These are phyloP conservation scores for Caiman crocodilus DNA, from an alignment of 2,797 vertebrate genomes.

Conservation along the genomic window DNA sequence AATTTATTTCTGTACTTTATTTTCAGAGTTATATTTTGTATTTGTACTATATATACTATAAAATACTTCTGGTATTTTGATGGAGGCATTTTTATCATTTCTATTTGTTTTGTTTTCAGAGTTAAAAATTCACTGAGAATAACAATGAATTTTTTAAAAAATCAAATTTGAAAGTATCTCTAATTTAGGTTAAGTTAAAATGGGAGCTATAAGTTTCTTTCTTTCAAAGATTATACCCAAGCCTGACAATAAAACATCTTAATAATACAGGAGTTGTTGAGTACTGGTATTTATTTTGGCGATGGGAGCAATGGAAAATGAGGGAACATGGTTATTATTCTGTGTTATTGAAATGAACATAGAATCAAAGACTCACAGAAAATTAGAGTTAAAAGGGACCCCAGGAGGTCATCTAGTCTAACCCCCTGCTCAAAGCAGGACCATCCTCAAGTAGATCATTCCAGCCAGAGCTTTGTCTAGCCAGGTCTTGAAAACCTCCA, in stretches of 20 bases:
- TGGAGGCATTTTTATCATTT: neutral
- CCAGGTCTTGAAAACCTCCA: too few species aligned
- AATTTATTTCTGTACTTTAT: neutral
- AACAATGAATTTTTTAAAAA: constrained; percentile 49
- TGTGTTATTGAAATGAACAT: neutral
- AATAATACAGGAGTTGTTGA: constrained; percentile 7
- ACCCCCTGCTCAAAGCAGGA: too few species aligned
- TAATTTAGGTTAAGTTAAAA: constrained; percentile 21
- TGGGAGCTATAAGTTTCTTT: constrained; percentile 16
- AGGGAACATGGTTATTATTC: constrained; percentile 36
- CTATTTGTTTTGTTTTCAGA: neutral
- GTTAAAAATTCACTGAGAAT: constrained; percentile 36
- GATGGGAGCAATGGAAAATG: constrained; percentile 24
- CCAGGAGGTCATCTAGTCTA: too few species aligned
- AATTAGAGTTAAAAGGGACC: too few species aligned
- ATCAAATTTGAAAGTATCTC: constrained; percentile 46
- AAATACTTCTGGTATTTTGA: neutral
- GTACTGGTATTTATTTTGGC: constrained; percentile 44
- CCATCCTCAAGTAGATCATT: too few species aligned
- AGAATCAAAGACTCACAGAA: too few species aligned
- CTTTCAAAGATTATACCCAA: constrained; percentile 29
- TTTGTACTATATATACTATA: neutral
- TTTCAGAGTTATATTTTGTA: too few species aligned
- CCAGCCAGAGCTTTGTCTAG: too few species aligned
- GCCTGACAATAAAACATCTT: constrained; percentile 23